Evolutionary conservation across 2,113 vertebrate species (phyloP).

Genomic region (Petaurus breviceps): DNA sequence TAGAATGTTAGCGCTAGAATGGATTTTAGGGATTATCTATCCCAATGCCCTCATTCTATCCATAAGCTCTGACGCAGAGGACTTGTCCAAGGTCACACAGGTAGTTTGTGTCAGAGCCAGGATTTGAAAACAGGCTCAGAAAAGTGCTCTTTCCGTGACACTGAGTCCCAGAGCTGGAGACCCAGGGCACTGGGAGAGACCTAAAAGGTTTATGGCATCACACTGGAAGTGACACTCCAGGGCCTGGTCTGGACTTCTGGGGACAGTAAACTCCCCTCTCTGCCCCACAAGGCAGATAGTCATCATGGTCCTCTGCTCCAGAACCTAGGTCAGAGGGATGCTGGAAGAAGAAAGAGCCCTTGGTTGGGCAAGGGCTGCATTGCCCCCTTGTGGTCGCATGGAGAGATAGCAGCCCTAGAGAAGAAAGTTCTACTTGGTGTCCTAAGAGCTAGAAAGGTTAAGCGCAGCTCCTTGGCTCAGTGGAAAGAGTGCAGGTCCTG

Average conservation of each 20-base stretch:
- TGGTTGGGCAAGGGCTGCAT: constrained; percentile 28
- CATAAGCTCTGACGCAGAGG: too few relatives aligned
- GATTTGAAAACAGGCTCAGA: too few relatives aligned
- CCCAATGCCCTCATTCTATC: too few relatives aligned
- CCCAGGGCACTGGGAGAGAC: background rate
- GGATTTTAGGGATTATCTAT: too few relatives aligned
- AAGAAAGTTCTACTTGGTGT: background rate
- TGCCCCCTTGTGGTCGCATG: constrained; percentile 57
- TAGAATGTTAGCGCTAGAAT: too few relatives aligned
- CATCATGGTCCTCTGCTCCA: background rate
- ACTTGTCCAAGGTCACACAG: too few relatives aligned
- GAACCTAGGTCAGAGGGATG: background rate
- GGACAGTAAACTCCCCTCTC: background rate
- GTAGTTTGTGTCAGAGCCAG: too few relatives aligned
- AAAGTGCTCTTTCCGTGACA: too few relatives aligned
- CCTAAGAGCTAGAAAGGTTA: background rate
- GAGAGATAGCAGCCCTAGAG: background rate
- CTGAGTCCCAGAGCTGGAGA: too few relatives aligned
- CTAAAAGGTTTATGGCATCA: background rate
- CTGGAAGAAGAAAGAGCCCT: background rate
- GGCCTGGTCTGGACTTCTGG: background rate
- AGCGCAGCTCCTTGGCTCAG: too few relatives aligned
- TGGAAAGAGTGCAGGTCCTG: background rate
- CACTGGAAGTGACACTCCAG: background rate
- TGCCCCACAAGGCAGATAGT: background rate